These are phyloP conservation scores for Cataglyphis hispanica DNA, from an alignment of 1,140 invertebrate genomes.

Conservation along the genomic window DNA sequence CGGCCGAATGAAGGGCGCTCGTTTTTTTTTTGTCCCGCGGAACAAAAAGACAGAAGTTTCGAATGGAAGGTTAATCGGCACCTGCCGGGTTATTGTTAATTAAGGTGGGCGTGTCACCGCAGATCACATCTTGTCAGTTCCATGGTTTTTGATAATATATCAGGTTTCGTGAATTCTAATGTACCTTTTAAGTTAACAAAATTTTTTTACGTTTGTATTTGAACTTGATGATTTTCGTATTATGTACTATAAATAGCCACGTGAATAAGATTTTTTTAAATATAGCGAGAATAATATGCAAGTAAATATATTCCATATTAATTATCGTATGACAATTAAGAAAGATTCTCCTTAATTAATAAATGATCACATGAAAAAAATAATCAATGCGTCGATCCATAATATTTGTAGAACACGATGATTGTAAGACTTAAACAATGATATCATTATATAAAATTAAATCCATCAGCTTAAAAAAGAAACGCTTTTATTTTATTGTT, in stretches of 20 bases:
- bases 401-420: too few relatives aligned
- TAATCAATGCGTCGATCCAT: not conserved
- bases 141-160: slow-evolving; percentile 64
- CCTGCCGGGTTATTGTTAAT: slow-evolving; percentile 82
- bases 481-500: slow-evolving; percentile 72
- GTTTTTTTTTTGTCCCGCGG: slow-evolving; percentile 48
- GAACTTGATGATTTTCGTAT: not conserved
- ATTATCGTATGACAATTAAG: not conserved
- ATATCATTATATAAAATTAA: not conserved
- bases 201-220: slow-evolving; percentile 55
- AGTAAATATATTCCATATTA: not conserved
- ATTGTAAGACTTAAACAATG: not conserved
- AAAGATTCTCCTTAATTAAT: not conserved
- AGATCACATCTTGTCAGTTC: slow-evolving; percentile 61
- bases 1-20: slow-evolving; percentile 64
- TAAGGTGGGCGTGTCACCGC: slow-evolving; percentile 76
- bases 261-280: not conserved
- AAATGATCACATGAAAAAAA: not conserved
- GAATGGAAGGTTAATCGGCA: slow-evolving; percentile 68
- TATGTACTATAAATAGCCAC: not conserved
- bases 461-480: not conserved
- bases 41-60: slow-evolving; percentile 69
- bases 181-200: slow-evolving; percentile 21
- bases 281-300: not conserved
- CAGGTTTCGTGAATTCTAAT: slow-evolving; percentile 66